Evolutionary conservation across 2,113 vertebrate genomes (phyloP).

Genomic region (Coryphaenoides rupestris): DNA sequence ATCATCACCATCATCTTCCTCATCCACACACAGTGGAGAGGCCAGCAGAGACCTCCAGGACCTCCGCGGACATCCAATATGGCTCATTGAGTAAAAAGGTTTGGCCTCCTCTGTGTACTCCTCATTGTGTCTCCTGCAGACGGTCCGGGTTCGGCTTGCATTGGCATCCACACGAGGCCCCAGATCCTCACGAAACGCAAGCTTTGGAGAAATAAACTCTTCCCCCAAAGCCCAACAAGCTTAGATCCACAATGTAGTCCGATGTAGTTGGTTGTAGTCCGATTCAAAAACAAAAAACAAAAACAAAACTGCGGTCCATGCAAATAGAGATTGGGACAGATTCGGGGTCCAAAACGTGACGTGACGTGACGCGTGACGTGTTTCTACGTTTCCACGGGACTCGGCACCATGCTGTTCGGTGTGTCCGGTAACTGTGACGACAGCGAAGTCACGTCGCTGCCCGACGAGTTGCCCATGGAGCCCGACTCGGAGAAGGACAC

Average conservation of each 20-base stretch:
- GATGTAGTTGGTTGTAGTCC: slow-evolving; percentile 30
- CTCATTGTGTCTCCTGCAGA: slow-evolving; percentile 25
- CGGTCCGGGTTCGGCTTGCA: slow-evolving; percentile 16
- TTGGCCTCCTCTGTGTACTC: slow-evolving; percentile 33
- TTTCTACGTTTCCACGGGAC: slow-evolving; percentile 95
- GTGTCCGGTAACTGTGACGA: slow-evolving; percentile 99
- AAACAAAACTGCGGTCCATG: no score
- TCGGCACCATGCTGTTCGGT: slow-evolving; percentile 98
- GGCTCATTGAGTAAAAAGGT: slow-evolving; percentile 1
- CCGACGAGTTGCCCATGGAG: slow-evolving; percentile 92
- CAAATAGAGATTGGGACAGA: no score
- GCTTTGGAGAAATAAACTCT: background rate
- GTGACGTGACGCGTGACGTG: no score
- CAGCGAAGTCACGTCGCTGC: slow-evolving; percentile 95
- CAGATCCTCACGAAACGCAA: no score
- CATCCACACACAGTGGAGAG: no score
- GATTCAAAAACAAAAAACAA: slow-evolving; percentile 36
- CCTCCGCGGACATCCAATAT: slow-evolving; percentile 4
- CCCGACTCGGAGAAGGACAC: slow-evolving; percentile 96
- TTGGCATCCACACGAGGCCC: slow-evolving; percentile 17
- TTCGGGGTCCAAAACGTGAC: no score
- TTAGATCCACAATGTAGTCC: background rate
- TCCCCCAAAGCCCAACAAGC: background rate
- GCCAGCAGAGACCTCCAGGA: no score
- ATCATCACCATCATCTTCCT: no score